A percentile compares a stretch with the other conserved stretches of the same genome.
These are phyloP conservation scores for Apteryx mantelli DNA, from an alignment of 2,113 vertebrate species.

Conservation along the genomic window DNA sequence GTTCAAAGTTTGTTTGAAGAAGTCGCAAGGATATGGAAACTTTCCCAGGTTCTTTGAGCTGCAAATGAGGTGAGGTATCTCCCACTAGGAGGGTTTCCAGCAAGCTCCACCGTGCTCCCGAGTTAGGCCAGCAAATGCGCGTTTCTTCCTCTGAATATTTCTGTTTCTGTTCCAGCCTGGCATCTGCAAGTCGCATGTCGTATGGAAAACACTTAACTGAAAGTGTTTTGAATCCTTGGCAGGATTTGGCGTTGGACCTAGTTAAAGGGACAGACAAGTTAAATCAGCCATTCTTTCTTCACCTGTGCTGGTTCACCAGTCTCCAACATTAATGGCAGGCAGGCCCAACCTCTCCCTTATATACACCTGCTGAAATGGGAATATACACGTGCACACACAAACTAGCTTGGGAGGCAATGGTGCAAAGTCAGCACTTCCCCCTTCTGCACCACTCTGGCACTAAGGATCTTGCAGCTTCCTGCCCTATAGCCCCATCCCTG, in stretches of 20 bases:
- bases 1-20: neutral
- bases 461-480: neutral
- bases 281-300: neutral
- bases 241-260: neutral
- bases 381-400: neutral
- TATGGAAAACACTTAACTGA: neutral
- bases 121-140: neutral
- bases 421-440: neutral
- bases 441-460: neutral
- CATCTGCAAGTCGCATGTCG: neutral
- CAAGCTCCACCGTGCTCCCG: neutral
- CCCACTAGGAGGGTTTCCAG: neutral
- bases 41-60: neutral
- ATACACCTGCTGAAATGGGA: too few species aligned
- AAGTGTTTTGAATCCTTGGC: neutral
- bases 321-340: neutral
- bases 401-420: neutral
- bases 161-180: neutral
- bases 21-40: neutral
- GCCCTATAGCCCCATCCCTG: rapidly evolving
- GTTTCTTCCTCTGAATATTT: neutral
- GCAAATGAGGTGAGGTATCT: neutral
- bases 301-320: rapidly evolving
- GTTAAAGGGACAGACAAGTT: neutral
- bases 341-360: neutral